Percentiles rank a stretch among this genome's conserved stretches.
phyloP scores from a whole-genome alignment of 1,140 invertebrate genomes.

The Hyposmocoma kahamanoa region DNA sequence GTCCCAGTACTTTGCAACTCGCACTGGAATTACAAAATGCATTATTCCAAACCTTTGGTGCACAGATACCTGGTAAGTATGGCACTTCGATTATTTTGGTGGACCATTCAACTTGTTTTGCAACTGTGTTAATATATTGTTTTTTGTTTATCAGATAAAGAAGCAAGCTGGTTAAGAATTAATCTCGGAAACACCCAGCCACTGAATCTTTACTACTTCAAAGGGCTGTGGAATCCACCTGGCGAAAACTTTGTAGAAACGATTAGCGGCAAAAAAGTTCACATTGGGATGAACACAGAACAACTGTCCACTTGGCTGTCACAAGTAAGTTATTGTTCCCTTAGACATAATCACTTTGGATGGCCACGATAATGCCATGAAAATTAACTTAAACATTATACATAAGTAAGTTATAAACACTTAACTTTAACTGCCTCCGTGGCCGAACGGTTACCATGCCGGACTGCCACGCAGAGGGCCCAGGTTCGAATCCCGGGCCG shows the following conservation, averaged over 20 bases:
- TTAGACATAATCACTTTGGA: too few relatives aligned
- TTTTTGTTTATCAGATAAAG: slow-evolving; percentile 40
- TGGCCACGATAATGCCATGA: too few relatives aligned
- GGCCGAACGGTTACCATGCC: too few relatives aligned
- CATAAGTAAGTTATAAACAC: too few relatives aligned
- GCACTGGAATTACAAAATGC: slow-evolving; percentile 34
- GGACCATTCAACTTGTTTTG: neutral
- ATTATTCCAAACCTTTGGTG: slow-evolving; percentile 34
- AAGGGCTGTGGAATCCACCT: slow-evolving; percentile 42
- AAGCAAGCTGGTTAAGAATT: slow-evolving; percentile 42
- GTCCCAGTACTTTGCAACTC: slow-evolving; percentile 32
- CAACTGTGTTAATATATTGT: neutral
- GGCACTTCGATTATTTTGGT: neutral
- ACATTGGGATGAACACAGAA: slow-evolving; percentile 32
- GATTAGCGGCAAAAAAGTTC: slow-evolving; percentile 35
- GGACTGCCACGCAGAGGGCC: too few relatives aligned
- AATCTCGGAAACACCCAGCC: slow-evolving; percentile 45
- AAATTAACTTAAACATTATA: too few relatives aligned
- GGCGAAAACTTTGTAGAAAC: slow-evolving; percentile 48
- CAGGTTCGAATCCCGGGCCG: too few relatives aligned
- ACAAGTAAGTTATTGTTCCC: slow-evolving; percentile 32
- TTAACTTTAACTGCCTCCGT: too few relatives aligned
- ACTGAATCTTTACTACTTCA: slow-evolving; percentile 57
- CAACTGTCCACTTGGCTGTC: slow-evolving; percentile 35
- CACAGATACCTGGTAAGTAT: slow-evolving; percentile 37